Percentiles rank a stretch among this genome's conserved stretches.
phyloP scores from a whole-genome alignment of 2,888 invertebrate genomes.

The Catonia carolina region DNA sequence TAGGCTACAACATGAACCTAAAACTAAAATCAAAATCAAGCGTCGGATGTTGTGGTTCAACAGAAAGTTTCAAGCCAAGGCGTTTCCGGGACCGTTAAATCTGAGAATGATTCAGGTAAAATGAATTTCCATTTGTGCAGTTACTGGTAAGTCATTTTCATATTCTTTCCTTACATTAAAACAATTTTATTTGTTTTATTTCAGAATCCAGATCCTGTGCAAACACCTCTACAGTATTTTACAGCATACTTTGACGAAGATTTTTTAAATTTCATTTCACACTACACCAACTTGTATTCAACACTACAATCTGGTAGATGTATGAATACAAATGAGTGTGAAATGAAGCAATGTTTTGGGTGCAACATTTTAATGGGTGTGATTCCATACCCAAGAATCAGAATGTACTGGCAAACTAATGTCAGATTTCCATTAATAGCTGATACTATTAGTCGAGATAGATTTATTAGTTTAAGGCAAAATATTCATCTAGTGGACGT shows the following conservation, averaged over 20 bases:
- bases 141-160: too few relatives aligned
- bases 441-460: background rate
- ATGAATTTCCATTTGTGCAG: too few relatives aligned
- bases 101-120: too few relatives aligned
- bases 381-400: background rate
- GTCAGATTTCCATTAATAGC: background rate
- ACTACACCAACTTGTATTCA: background rate
- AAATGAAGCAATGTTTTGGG: background rate
- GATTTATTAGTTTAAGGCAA: background rate
- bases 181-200: background rate
- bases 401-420: background rate
- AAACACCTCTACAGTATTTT: background rate
- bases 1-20: too few relatives aligned
- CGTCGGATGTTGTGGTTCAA: too few relatives aligned
- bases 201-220: background rate
- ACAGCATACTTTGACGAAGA: background rate
- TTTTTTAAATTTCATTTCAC: background rate
- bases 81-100: too few relatives aligned
- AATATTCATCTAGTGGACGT: constrained; percentile 10
- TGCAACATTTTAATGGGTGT: background rate
- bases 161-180: too few relatives aligned
- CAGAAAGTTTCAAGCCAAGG: too few relatives aligned
- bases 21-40: too few relatives aligned
- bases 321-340: background rate
- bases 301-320: background rate